phyloP scores from a whole-genome alignment of 2,113 vertebrate species.

The Falcunculus frontatus region DNA sequence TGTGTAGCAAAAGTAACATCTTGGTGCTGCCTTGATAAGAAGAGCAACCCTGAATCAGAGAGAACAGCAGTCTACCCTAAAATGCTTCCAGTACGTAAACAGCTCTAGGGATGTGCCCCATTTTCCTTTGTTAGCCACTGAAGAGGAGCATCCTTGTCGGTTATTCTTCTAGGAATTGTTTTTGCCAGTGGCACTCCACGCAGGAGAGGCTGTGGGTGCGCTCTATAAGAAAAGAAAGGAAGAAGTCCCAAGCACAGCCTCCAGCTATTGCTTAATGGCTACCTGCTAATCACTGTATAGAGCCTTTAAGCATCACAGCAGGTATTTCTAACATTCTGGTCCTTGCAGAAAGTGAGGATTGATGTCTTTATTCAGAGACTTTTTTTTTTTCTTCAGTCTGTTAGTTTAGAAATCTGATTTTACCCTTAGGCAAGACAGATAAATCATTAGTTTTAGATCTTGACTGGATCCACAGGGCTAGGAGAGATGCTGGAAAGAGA shows the following conservation, averaged over 20 bases:
- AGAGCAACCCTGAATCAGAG: neutral
- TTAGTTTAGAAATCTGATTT: neutral
- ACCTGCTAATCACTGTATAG: neutral
- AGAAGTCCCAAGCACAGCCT: neutral
- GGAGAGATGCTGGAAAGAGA: neutral
- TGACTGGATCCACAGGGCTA: neutral
- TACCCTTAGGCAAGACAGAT: neutral
- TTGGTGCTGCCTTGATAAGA: neutral
- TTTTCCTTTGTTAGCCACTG: neutral
- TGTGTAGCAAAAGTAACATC: neutral
- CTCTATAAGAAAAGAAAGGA: neutral
- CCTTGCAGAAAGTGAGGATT: neutral
- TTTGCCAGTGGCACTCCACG: neutral
- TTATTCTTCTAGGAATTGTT: neutral
- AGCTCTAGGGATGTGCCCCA: neutral
- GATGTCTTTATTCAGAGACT: neutral
- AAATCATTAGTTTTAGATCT: neutral
- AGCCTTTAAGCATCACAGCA: neutral
- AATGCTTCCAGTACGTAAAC: neutral
- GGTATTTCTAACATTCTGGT: neutral
- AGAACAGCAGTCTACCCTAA: neutral
- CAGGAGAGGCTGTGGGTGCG: accelerated
- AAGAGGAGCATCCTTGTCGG: neutral
- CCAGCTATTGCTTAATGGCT: neutral
- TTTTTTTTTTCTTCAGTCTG: neutral